phyloP scores from a whole-genome alignment of 1,140 invertebrate species.

The Anastatus disparis region DNA sequence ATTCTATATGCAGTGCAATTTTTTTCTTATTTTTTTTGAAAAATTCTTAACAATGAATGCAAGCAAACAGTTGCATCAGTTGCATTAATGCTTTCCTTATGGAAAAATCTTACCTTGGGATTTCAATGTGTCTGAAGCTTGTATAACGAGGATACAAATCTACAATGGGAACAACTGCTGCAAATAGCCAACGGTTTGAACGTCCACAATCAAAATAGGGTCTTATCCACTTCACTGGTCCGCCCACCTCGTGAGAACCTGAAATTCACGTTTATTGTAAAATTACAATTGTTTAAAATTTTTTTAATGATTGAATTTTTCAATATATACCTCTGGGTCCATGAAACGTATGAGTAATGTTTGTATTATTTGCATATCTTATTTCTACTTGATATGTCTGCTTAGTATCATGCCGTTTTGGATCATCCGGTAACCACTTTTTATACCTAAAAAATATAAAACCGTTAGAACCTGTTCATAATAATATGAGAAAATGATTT shows the following conservation, averaged over 20 bases:
- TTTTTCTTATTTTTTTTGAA: no score
- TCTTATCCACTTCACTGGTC: constrained; percentile 91
- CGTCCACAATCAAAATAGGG: constrained; percentile 97
- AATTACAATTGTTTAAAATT: constrained; percentile 26
- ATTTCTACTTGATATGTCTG: constrained; percentile 92
- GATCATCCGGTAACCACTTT: constrained; percentile 89
- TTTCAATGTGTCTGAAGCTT: constrained; percentile 93
- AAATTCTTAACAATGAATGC: constrained; percentile 40
- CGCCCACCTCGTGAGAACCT: constrained; percentile 86
- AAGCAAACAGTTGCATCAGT: constrained; percentile 24
- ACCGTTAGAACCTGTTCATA: constrained; percentile 16
- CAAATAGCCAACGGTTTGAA: constrained; percentile 95
- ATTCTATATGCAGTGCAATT: constrained; percentile 47
- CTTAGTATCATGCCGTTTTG: constrained; percentile 89
- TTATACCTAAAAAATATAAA: constrained; percentile 71
- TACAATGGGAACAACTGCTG: constrained; percentile 91
- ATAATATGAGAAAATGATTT: background rate
- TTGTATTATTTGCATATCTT: constrained; percentile 94
- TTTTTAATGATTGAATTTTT: constrained; percentile 22
- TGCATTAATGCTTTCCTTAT: constrained; percentile 18
- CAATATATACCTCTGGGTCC: constrained; percentile 80
- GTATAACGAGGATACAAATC: constrained; percentile 97
- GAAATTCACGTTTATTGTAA: constrained; percentile 37
- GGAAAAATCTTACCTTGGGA: constrained; percentile 82
- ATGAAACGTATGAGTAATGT: constrained; percentile 94